phyloP scores from a whole-genome alignment of 2,797 vertebrate species.

The Artibeus jamaicensis region DNA sequence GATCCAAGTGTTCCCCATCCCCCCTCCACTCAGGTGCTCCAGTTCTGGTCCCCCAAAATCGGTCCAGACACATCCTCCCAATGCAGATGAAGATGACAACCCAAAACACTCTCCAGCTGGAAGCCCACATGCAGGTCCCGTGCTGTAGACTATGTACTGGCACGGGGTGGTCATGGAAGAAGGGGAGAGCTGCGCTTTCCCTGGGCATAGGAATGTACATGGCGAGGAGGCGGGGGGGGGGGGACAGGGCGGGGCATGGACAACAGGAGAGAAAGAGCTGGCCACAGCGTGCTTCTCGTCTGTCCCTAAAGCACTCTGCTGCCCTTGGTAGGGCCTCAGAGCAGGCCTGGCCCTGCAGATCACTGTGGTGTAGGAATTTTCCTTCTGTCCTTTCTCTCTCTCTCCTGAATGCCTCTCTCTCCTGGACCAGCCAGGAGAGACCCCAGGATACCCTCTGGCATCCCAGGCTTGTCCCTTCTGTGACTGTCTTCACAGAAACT shows the following conservation, averaged over 20 bases:
- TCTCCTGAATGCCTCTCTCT: not conserved
- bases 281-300: accelerated
- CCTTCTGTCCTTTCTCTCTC: not conserved
- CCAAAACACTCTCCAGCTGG: too few relatives aligned
- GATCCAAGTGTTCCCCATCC: not conserved
- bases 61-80: not conserved
- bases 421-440: not conserved
- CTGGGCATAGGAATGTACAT: accelerated
- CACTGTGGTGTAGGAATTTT: accelerated
- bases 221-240: accelerated
- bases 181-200: too few relatives aligned
- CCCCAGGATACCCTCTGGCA: not conserved
- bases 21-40: not conserved
- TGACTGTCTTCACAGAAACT: not conserved
- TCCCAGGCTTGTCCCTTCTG: not conserved
- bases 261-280: too few relatives aligned
- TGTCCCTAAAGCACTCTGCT: not conserved
- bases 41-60: accelerated
- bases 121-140: accelerated
- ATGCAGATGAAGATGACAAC: accelerated
- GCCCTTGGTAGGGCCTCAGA: not conserved
- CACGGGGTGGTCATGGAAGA: not conserved
- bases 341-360: not conserved
- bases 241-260: accelerated
- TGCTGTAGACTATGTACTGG: accelerated